These are phyloP conservation scores for Hoplostethus mediterraneus DNA, from an alignment of 2,797 vertebrate species.

Conservation along the genomic window DNA sequence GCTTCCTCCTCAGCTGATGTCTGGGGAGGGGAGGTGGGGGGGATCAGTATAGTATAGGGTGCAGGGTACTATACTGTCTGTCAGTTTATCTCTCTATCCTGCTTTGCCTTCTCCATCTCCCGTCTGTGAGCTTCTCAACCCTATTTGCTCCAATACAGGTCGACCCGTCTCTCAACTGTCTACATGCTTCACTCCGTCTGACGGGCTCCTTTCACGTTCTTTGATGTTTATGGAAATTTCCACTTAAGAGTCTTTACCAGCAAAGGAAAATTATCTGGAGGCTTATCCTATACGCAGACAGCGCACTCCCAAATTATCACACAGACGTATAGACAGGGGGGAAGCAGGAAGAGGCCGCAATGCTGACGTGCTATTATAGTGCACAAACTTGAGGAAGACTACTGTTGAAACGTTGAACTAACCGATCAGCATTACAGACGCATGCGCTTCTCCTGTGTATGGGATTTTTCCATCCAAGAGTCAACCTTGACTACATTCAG, in stretches of 20 bases:
- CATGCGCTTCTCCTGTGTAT: not conserved
- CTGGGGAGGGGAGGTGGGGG: not conserved
- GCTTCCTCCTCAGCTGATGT: conserved; percentile 43
- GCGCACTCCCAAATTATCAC: no score
- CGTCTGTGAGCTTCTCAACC: conserved; percentile 34
- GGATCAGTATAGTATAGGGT: no score
- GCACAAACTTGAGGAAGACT: no score
- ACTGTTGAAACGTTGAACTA: not conserved
- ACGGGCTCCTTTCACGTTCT: conserved; percentile 5
- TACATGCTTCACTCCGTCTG: not conserved
- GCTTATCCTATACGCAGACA: not conserved
- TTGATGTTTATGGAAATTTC: not conserved
- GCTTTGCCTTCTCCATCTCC: not conserved
- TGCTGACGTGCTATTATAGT: not conserved
- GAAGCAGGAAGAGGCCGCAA: not conserved
- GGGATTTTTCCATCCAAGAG: not conserved
- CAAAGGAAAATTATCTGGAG: conserved; percentile 8
- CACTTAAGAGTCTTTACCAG: not conserved
- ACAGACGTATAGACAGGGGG: not conserved
- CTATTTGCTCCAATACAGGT: not conserved
- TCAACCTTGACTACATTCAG: not conserved
- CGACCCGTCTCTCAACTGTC: not conserved
- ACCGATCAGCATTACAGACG: not conserved
- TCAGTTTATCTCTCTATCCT: not conserved
- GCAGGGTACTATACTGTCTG: not conserved